Conservation (phyloP, 1,140 invertebrate species). For the Drosophila erecta region DNA sequence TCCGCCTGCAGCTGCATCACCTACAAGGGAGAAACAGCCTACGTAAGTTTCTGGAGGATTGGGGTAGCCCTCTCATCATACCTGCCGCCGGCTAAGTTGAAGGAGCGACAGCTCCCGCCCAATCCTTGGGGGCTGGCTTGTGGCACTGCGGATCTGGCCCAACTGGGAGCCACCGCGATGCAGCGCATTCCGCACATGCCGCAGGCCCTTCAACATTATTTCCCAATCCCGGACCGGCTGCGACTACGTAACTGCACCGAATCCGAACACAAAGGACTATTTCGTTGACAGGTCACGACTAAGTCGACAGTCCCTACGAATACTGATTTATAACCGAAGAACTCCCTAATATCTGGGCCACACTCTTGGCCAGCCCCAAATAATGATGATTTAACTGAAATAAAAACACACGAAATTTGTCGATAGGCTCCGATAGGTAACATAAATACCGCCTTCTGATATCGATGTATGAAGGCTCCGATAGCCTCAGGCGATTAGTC, state of each 20-base stretch:
- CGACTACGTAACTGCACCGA: conserved; percentile 30
- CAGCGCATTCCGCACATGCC: conserved; percentile 68
- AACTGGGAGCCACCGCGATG: conserved; percentile 60
- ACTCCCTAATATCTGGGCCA: background rate
- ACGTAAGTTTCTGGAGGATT: background rate
- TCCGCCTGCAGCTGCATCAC: conserved; percentile 84
- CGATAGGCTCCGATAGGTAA: too few relatives aligned
- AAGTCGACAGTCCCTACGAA: background rate
- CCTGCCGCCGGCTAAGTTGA: conserved; percentile 66
- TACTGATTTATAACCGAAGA: background rate
- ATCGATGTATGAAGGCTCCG: too few relatives aligned
- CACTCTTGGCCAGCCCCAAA: conserved; percentile 6
- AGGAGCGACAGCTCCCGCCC: conserved; percentile 19
- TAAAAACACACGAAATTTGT: conserved; percentile 31
- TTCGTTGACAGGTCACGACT: conserved; percentile 50
- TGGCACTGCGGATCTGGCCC: conserved; percentile 23
- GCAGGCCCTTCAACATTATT: conserved; percentile 70
- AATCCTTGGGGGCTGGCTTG: conserved; percentile 1
- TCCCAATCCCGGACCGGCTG: conserved; percentile 28
- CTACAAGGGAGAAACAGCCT: conserved; percentile 7
- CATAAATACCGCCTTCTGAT: too few relatives aligned
- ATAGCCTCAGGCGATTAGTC: too few relatives aligned
- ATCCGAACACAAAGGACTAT: conserved; percentile 53
- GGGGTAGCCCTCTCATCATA: background rate
- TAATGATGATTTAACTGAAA: conserved; percentile 17